These are phyloP conservation scores for Daphoenositta chrysoptera DNA, from an alignment of 2,113 vertebrate species.

Conservation along the genomic window DNA sequence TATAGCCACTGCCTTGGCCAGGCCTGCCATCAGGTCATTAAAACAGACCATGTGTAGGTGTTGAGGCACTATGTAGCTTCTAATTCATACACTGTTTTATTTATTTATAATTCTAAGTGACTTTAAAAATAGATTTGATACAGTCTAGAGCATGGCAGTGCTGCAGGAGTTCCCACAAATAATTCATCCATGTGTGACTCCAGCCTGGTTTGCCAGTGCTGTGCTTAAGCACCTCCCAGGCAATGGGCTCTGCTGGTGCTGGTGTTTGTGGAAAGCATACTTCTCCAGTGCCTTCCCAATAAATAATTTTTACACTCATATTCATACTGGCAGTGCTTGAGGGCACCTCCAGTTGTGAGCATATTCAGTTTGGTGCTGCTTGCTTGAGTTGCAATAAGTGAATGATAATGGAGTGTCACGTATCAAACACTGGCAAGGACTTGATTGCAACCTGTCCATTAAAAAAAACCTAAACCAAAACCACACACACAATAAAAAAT, in stretches of 20 bases:
- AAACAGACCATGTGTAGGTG: background rate
- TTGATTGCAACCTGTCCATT: background rate
- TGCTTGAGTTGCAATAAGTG: background rate
- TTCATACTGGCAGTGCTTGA: background rate
- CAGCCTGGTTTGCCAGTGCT: background rate
- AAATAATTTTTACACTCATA: background rate
- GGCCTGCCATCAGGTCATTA: background rate
- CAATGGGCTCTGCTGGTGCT: rapidly evolving
- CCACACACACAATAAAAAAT: background rate
- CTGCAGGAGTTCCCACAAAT: conserved; percentile 27
- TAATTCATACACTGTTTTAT: conserved; percentile 20
- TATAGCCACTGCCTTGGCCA: background rate
- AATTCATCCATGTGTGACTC: background rate
- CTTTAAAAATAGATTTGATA: conserved; percentile 45
- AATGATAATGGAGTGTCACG: rapidly evolving
- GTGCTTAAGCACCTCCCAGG: background rate
- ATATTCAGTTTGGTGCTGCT: background rate
- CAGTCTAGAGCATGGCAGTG: background rate
- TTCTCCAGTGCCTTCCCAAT: background rate
- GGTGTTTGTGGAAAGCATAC: background rate
- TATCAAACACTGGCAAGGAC: background rate
- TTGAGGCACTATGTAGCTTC: conserved; percentile 14
- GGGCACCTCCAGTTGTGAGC: background rate
- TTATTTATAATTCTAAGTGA: conserved; percentile 56
- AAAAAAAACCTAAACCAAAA: background rate